Percentiles rank a stretch among this genome's conserved stretches.
phyloP scores from a whole-genome alignment of 2,888 invertebrate species.

The Cotesia congregata region DNA sequence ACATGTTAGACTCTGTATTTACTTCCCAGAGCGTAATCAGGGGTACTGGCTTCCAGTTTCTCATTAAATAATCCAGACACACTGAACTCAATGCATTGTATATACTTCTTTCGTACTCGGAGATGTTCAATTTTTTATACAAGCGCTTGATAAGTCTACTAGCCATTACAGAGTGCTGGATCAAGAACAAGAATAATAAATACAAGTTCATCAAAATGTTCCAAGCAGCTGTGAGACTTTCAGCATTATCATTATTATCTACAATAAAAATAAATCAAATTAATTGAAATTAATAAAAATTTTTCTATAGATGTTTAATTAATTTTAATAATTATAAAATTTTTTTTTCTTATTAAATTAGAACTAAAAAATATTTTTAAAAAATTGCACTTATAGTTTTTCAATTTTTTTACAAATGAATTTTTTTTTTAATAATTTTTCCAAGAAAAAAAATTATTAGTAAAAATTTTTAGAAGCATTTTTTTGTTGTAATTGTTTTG shows the following conservation, averaged over 20 bases:
- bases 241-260: slow-evolving; percentile 52
- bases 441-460: too few species aligned
- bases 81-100: slow-evolving; percentile 65
- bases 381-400: too few species aligned
- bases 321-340: too few species aligned
- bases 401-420: too few species aligned
- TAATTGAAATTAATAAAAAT: too few species aligned
- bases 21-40: slow-evolving; percentile 73
- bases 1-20: slow-evolving; percentile 69
- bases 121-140: slow-evolving; percentile 68
- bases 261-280: slow-evolving; percentile 27
- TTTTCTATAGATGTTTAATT: too few species aligned
- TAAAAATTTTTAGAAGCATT: too few species aligned
- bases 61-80: slow-evolving; percentile 70
- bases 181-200: slow-evolving; percentile 72
- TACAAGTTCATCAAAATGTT: slow-evolving; percentile 70
- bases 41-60: slow-evolving; percentile 72
- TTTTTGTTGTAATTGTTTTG: too few species aligned
- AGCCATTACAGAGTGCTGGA: slow-evolving; percentile 75
- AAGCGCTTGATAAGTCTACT: slow-evolving; percentile 70
- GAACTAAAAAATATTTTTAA: too few species aligned
- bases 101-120: slow-evolving; percentile 62
- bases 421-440: too few species aligned
- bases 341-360: too few species aligned
- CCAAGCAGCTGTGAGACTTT: slow-evolving; percentile 65